Evolutionary conservation across 53 echinoderm and acorn worm species (phyloP), one percentile per base, ranked within the genome.

Genomic region (Luidia sarsii): DNA sequence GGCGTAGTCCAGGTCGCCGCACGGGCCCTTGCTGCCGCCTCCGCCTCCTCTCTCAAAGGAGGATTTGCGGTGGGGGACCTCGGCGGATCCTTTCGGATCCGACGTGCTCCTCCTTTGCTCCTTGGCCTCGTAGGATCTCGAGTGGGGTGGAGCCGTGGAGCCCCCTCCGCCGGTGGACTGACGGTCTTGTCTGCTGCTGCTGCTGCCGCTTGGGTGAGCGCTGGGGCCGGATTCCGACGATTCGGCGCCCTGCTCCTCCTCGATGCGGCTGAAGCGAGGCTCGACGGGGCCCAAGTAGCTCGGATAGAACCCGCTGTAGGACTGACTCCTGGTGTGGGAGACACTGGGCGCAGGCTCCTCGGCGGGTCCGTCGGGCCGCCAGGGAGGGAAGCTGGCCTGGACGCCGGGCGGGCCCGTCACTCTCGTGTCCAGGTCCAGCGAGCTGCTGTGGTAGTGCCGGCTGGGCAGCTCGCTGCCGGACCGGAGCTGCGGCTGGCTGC

Each of bases 181-280:
- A 35, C 33, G 69, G 16, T 71, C 71, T 50, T 13, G 61, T 57
- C 57, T 59, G 50, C 33, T 37, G 3, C 22, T 14, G 22, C 45
- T 68, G n/a, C n/a, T n/a, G n/a, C n/a, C n/a, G 20, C 70, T 57
- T 28, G 71, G 48, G 3, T 41, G 84, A 11, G 52, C 50, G 25
- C 36, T 38, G 25, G 71, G 48, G 10, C 50, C 71, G 0, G 72
- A 50, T 45, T 84, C 73, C 14, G 83, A 18, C 31, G 68, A 41
- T 25, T 68, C 80, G 0, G 22, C 36, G 38, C 50, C 48, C n/a
- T 70, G 83, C 48, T 83, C 84, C 35, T 84, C 84, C 35, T 71
- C 71, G 48, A 84, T 84, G 21, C 84, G 71, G 34, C 71, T 84
- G 46, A 71, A 84, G 22, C 84, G 63, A 1, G 60, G 60, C 49